Base-by-base conservation (phyloP, 2,113 vertebrate genomes). In the Dermatemys mawii region DNA sequence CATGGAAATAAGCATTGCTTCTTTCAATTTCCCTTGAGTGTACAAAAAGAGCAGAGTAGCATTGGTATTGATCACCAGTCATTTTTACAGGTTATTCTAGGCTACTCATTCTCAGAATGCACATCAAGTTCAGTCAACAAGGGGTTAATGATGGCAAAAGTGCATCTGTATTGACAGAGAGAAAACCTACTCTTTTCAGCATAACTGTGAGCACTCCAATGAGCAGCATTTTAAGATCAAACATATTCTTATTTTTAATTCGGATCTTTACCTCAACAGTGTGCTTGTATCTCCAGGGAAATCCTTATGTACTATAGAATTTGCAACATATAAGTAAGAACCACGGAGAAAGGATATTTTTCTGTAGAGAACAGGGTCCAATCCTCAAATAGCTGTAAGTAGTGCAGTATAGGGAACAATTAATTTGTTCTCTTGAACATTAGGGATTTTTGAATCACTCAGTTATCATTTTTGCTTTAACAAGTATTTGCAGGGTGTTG, bases 211-310 rank as follows among this genome's bases (percentile, higher is more conserved):
- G 76, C 76, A 57, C 51, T 78, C 49, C 83, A 76, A 93, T 75
- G 19, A 96, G 85, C 50, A 84, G 19, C 82, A 46, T 44, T 96
- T 96, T 1, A 32, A 96, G 86, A 92, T 90, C 83, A 73, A 78
- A 92, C 88, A 55, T 87, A 87, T 95, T 96, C 97, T 93, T 94
- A n/a, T 90, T 96, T 91, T 91, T 95, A 95, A 97, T 93, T 94
- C 91, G 95, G 86, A 90, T 92, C 91, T 93, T 92, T 96, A 51
- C 85, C 83, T 92, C 87, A 90, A 90, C 94, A 94, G 81, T 93
- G 97, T 2, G 86, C 51, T 48, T 94, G 87, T 85, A 95, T 97
- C 97, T 97, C 94, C 96, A 96, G 94, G 96, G 97, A 97, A 97
- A 97, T 97, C 90, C 93, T 55, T 83, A 46, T 90, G 84, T 27